Conservation (phyloP, 2,797 vertebrate genomes). For the Oophaga sylvatica region DNA sequence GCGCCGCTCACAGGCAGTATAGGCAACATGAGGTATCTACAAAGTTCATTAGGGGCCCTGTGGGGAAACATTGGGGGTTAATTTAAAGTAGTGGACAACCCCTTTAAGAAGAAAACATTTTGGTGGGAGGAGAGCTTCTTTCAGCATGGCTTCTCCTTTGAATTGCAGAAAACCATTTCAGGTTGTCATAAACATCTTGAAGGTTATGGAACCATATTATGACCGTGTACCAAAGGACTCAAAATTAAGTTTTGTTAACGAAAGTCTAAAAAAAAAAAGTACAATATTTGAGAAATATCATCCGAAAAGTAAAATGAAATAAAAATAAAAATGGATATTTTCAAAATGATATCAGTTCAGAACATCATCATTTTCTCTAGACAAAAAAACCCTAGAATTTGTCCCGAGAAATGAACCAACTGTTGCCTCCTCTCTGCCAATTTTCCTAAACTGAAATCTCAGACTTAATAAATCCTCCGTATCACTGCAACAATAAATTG, state of each 20-base stretch:
- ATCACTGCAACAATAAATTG: background rate
- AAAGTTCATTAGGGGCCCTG: no score
- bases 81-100: no score
- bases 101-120: no score
- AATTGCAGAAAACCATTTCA: no score
- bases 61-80: no score
- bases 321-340: background rate
- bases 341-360: background rate
- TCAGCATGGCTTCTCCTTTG: no score
- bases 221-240: background rate
- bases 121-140: no score
- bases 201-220: background rate
- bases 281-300: background rate
- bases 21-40: no score
- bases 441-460: conserved; percentile 1
- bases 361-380: background rate
- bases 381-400: background rate
- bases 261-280: background rate
- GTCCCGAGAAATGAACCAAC: background rate
- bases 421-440: conserved; percentile 1
- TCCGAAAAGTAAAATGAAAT: background rate
- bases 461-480: conserved; percentile 6
- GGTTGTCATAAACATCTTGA: background rate
- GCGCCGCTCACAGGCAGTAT: no score
- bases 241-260: background rate